Conservation (phyloP, 2,888 invertebrate genomes). For the Oconnorella tubifera region DNA sequence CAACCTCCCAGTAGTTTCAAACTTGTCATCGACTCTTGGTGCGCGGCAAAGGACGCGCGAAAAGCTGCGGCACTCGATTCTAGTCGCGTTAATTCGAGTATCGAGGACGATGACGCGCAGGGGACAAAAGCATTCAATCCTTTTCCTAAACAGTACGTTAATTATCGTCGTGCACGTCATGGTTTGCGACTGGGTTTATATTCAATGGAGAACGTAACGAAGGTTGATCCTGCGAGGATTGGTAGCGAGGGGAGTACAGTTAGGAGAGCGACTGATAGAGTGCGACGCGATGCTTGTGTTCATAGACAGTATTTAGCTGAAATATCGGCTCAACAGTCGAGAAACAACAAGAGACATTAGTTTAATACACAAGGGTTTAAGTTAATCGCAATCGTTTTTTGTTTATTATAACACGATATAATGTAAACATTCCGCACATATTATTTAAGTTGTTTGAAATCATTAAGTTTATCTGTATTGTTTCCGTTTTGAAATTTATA, state of each 20-base stretch:
- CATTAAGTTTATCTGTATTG: too few relatives aligned
- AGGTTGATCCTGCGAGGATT: constrained; percentile 12
- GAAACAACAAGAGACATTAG: too few relatives aligned
- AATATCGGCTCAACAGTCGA: too few relatives aligned
- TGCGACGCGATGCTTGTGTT: constrained; percentile 30
- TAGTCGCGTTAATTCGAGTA: neutral
- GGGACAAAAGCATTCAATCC: constrained; percentile 45
- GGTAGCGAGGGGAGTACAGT: constrained; percentile 13
- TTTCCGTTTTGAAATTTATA: too few relatives aligned
- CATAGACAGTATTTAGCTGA: constrained; percentile 35
- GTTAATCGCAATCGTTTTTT: too few relatives aligned
- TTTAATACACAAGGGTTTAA: too few relatives aligned
- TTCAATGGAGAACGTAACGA: constrained; percentile 38
- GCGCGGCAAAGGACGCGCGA: neutral
- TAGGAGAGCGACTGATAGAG: constrained; percentile 15
- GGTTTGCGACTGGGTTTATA: constrained; percentile 53
- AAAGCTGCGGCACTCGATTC: neutral
- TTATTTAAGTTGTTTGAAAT: too few relatives aligned
- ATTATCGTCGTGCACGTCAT: constrained; percentile 46
- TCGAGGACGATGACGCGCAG: neutral
- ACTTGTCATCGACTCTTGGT: neutral
- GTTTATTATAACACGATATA: too few relatives aligned
- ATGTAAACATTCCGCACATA: too few relatives aligned
- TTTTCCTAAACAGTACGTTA: constrained; percentile 49
- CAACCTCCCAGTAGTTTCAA: neutral